Evolutionary conservation across 2,113 vertebrate genomes (phyloP).

Genomic region (Brachyistius frenatus): DNA sequence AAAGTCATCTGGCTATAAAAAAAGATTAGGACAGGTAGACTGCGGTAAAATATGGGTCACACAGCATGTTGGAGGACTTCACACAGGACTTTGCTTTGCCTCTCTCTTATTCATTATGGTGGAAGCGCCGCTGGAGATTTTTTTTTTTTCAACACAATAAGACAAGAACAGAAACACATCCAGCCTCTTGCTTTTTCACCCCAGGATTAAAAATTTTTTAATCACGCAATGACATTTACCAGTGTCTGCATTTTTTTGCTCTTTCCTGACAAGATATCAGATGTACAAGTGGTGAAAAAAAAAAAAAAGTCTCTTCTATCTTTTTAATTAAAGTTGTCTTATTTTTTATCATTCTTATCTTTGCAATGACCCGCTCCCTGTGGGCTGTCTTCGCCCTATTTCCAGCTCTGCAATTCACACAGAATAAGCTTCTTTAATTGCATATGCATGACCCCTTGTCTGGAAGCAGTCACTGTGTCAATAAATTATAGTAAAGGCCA

Average conservation of each 20-base stretch:
- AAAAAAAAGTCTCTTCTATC: slow-evolving; percentile 36
- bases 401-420: slow-evolving; percentile 31
- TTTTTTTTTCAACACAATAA: slow-evolving; percentile 4
- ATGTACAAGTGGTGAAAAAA: slow-evolving; percentile 22
- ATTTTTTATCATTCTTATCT: slow-evolving; percentile 71
- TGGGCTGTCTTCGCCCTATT: slow-evolving; percentile 23
- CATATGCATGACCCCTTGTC: slow-evolving; percentile 68
- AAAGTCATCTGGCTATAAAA: neutral
- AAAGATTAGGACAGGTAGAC: slow-evolving; percentile 3
- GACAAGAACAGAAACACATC: neutral
- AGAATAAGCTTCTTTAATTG: slow-evolving; percentile 67
- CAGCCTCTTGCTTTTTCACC: slow-evolving; percentile 20
- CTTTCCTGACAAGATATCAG: slow-evolving; percentile 45
- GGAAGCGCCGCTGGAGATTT: slow-evolving; percentile 19
- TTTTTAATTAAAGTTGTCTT: slow-evolving; percentile 76
- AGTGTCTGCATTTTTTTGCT: slow-evolving; percentile 48
- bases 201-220: slow-evolving; percentile 15
- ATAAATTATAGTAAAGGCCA: slow-evolving; percentile 69
- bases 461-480: slow-evolving; percentile 69
- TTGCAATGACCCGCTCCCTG: slow-evolving; percentile 23
- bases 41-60: slow-evolving; percentile 19
- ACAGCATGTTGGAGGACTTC: neutral
- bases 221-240: slow-evolving; percentile 64
- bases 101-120: slow-evolving; percentile 3
- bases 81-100: neutral